Conservation (phyloP, 2,113 vertebrate genomes). For the Cariama cristata region DNA sequence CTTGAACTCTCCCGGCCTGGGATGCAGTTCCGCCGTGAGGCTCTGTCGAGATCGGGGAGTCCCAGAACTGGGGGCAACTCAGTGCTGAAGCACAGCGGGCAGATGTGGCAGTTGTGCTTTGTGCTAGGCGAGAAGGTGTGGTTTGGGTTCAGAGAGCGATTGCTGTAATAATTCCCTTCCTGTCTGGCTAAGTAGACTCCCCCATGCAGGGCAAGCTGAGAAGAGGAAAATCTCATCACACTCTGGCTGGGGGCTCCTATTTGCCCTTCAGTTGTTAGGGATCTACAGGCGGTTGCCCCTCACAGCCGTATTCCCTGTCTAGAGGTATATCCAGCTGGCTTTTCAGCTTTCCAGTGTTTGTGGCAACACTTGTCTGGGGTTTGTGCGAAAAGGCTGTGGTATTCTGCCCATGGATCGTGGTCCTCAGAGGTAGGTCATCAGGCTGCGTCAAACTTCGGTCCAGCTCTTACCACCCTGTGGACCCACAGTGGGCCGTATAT, state of each 20-base stretch:
- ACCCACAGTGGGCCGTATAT: background rate
- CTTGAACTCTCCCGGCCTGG: background rate
- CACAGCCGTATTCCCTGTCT: fast-evolving
- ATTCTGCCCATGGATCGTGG: fast-evolving
- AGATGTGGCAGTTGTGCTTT: background rate
- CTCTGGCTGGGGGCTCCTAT: background rate
- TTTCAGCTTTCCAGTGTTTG: background rate
- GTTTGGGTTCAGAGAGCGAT: background rate
- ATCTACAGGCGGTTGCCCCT: background rate
- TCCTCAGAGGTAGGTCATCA: background rate
- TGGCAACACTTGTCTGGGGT: background rate
- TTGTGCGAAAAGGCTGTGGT: background rate
- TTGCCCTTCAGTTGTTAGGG: background rate
- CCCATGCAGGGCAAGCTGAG: background rate
- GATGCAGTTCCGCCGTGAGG: background rate
- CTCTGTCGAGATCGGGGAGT: background rate
- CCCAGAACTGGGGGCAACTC: background rate
- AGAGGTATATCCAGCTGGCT: background rate
- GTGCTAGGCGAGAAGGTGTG: fast-evolving
- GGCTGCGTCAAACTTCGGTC: background rate
- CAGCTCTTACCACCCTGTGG: background rate
- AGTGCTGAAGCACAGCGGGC: background rate
- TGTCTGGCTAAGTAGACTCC: background rate
- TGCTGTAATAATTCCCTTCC: background rate
- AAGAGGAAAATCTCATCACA: background rate